phyloP scores from a whole-genome alignment of 2,113 vertebrate species.

The Columba janthina region DNA sequence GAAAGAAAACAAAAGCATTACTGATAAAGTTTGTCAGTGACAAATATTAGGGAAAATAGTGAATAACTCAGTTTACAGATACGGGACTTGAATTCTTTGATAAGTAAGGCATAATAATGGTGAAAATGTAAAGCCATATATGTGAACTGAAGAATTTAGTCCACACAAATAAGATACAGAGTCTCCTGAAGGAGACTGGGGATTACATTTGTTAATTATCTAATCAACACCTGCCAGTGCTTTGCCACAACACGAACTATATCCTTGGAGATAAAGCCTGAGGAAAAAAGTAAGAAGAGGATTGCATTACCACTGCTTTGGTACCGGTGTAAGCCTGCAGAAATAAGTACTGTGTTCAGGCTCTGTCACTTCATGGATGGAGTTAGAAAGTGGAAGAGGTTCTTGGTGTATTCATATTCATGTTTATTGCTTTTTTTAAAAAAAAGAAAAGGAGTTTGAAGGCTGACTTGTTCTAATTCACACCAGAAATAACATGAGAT shows the following conservation, averaged over 20 bases:
- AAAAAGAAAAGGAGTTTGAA: not conserved
- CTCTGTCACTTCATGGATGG: not conserved
- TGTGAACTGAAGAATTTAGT: not conserved
- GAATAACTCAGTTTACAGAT: not conserved
- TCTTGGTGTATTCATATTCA: not conserved
- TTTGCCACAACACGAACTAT: not conserved
- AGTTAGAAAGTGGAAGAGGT: not conserved
- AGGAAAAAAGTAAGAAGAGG: not conserved
- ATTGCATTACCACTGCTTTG: not conserved
- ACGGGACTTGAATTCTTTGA: not conserved
- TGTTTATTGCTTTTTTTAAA: not conserved
- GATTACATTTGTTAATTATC: not conserved
- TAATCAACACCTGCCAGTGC: not conserved
- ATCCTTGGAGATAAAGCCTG: not conserved
- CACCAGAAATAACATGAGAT: not conserved
- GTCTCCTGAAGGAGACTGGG: not conserved
- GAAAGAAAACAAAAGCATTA: constrained; percentile 65
- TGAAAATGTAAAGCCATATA: not conserved
- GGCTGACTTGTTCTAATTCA: not conserved
- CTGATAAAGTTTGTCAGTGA: constrained; percentile 24
- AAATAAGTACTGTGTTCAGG: not conserved
- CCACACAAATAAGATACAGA: not conserved
- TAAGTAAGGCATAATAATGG: not conserved
- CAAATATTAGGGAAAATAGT: not conserved
- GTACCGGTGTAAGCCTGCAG: not conserved